Percentiles rank a stretch among this genome's conserved stretches.
Conservation (phyloP, 2,113 vertebrate species). For the Halichoerus grypus region DNA sequence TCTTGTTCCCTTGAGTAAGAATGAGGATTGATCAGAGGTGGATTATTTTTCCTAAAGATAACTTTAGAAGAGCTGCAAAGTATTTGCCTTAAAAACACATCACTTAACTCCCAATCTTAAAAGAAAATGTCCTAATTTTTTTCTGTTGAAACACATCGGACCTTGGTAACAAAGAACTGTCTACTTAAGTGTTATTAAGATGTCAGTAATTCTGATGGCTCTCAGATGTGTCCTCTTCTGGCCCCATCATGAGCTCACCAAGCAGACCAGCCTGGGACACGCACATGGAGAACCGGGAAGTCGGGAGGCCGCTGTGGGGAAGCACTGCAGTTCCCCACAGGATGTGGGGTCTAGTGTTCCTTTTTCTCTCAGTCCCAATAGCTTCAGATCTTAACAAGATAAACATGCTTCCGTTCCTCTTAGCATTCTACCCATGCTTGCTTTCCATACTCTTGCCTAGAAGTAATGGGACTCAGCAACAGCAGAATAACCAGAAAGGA, state of each 20-base stretch:
- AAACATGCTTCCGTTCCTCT: neutral
- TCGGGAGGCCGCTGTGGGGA: too few relatives aligned
- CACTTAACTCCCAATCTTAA: neutral
- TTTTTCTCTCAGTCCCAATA: neutral
- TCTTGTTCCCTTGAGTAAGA: neutral
- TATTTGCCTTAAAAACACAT: slow-evolving; percentile 15
- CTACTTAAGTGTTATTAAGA: neutral
- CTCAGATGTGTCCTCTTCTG: neutral
- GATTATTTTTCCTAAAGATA: neutral
- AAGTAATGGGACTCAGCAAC: neutral
- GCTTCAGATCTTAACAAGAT: neutral
- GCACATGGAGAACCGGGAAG: neutral
- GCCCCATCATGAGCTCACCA: neutral
- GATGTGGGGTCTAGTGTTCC: neutral
- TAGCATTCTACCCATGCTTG: neutral
- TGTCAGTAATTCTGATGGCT: neutral
- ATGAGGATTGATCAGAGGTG: neutral
- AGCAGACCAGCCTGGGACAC: too few relatives aligned
- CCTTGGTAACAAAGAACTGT: neutral
- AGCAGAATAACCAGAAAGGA: neutral
- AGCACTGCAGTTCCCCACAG: neutral
- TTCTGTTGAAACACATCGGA: slow-evolving; percentile 16
- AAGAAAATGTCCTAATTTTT: neutral
- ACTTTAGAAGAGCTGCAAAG: neutral
- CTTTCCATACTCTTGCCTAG: neutral